Evolutionary conservation across 2,888 invertebrate species (phyloP), one percentile per base, ranked within the genome.

Genomic region (Scaptomyza tumidula): DNA sequence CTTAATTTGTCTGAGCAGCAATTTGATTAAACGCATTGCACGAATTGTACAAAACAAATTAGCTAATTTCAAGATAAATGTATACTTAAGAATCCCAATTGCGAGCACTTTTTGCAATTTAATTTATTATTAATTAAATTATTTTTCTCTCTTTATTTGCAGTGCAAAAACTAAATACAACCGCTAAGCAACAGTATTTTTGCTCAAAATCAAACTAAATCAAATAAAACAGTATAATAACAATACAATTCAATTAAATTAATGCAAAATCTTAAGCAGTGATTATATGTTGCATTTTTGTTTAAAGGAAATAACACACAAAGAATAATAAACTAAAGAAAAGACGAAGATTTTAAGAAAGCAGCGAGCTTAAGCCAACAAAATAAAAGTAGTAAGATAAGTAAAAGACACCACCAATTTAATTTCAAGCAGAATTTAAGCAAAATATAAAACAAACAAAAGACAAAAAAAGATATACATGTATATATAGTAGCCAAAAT

Each of bases 381-480:
- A 67, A 49, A 39, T 48, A 71, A 87, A 77, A 61, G 78, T 80
- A 88, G 80, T 78, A 86, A 84, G 84, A 88, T 60, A 80, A 86
- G 83, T 77, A 89, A 89, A 90, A 86, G 88, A 90, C 90, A 90
- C 88, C 90, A 90, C 84, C 90, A 90, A 89, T 83, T 84, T 78
- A 87, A 83, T 81, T 80, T 82, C 74, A 76, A 65, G 7, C 43
- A 68, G 57, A 63, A 56, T 54, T 35, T 53, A 48, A 27, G 39
- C 9, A 55, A 64, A 49, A 7, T 24, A 54, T n/a, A 29, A 43
- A 35, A 52, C 55, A 65, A 62, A 31, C 19, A 46, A 70, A 43
- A 43, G 50, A 73, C 54, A 62, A 39, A 37, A 35, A 37, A 52
- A 55, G 0, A 29, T 58, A 24, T 43, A 13, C 24, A 24, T 24